Evolutionary conservation across 2,113 vertebrate genomes (phyloP).

Genomic region (Pleuronectes platessa): DNA sequence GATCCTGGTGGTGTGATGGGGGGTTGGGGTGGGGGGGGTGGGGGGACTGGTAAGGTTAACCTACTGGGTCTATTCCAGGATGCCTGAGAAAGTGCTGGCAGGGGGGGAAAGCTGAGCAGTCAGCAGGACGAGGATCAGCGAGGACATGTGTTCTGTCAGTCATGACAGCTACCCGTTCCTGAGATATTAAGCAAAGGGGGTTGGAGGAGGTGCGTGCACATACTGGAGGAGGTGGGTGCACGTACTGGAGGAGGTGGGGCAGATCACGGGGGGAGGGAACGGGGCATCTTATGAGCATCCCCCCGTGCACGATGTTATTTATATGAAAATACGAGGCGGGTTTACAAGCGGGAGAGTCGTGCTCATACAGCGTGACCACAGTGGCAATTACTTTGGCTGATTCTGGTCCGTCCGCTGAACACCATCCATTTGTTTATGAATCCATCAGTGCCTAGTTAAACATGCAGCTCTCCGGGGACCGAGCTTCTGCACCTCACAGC

Average conservation of each 20-base stretch:
- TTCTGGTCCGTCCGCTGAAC: slow-evolving; percentile 47
- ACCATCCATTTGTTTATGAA: slow-evolving; percentile 68
- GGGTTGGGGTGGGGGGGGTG: not conserved
- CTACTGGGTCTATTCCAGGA: slow-evolving; percentile 61
- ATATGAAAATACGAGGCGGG: slow-evolving; percentile 12
- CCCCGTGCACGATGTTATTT: slow-evolving; percentile 1
- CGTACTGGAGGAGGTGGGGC: not conserved
- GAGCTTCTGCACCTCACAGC: slow-evolving; percentile 45
- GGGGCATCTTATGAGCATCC: not conserved
- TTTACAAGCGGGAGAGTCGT: slow-evolving; percentile 9
- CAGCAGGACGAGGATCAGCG: slow-evolving; percentile 68
- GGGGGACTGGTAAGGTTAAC: slow-evolving; percentile 47
- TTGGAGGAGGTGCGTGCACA: not conserved
- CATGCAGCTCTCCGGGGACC: slow-evolving; percentile 41
- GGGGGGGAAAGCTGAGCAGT: slow-evolving; percentile 59
- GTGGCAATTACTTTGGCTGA: slow-evolving; percentile 33
- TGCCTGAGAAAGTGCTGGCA: slow-evolving; percentile 51
- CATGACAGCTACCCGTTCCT: slow-evolving; percentile 40
- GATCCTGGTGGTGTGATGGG: not conserved
- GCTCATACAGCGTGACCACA: slow-evolving; percentile 26
- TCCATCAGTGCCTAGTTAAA: slow-evolving; percentile 65
- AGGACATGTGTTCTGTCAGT: slow-evolving; percentile 76
- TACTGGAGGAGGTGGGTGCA: not conserved
- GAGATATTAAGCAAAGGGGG: slow-evolving; percentile 11
- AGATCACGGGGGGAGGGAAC: not conserved